phyloP scores from a whole-genome alignment of 92 coral and sea anemone species.

The Paramuricea clavata region DNA sequence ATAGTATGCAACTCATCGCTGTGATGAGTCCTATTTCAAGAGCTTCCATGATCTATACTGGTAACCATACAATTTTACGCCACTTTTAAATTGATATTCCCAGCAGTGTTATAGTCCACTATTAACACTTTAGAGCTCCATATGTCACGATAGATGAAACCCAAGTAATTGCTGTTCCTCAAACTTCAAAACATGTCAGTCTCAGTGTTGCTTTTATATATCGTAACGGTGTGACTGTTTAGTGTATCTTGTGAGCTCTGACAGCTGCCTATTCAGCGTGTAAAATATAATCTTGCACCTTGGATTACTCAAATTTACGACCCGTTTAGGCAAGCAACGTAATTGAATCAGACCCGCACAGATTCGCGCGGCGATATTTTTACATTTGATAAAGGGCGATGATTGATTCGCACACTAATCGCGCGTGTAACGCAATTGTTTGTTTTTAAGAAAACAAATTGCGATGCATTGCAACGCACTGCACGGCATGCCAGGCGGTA shows the following conservation, averaged over 20 bases:
- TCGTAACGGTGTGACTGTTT: neutral
- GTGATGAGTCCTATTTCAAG: constrained; percentile 35
- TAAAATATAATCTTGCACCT: neutral
- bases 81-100: neutral
- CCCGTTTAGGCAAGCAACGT: neutral
- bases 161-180: neutral
- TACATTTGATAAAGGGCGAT: neutral
- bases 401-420: neutral
- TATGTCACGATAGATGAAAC: neutral
- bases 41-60: constrained; percentile 23
- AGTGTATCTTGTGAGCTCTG: neutral
- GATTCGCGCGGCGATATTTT: neutral
- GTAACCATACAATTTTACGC: neutral
- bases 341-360: neutral
- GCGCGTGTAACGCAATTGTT: constrained; percentile 21
- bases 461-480: neutral
- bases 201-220: neutral
- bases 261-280: neutral
- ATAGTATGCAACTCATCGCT: neutral
- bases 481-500: neutral
- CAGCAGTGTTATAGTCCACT: neutral
- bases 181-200: neutral
- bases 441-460: constrained; percentile 3
- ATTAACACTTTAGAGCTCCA: neutral
- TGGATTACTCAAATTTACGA: neutral